Evolutionary conservation across 2,113 vertebrate species (phyloP), one percentile per base, ranked within the genome.

Genomic region (Clarias batrachus): DNA sequence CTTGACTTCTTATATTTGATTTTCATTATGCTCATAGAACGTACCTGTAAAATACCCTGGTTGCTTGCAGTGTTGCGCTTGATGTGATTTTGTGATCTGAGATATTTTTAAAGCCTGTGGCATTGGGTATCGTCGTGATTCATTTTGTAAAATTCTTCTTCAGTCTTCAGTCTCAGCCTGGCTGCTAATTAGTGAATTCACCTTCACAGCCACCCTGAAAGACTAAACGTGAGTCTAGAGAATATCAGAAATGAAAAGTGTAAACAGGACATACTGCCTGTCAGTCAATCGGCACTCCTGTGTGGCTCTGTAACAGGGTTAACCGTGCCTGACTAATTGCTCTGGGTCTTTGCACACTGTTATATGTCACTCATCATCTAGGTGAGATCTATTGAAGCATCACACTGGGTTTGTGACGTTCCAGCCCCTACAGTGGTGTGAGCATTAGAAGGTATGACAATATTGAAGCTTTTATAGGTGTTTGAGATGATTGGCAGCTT

Each of bases 161-260:
- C 41, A 37, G 52, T 78, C 52, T 78, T 56, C n/a, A 10, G 23
- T 80, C 56, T 33, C 27, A 80, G 27, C 27, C 77, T 33, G 59
- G 77, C 54, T 60, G 30, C 56, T 80, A 80, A 80, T 59, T 60
- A 80, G 56, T 80, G 30, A 80, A 80, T 80, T 37, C 77, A 60
- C 77, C 27, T 80, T 80, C 27, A 80, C 10, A 60, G 27, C 60
- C 56, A 21, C 56, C 33, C 12, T 33, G 19, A 33, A 60, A 59
- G 27, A 33, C 3, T 30, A 10, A 60, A 80, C 23, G 27, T 21
- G 56, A 80, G 77, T 30, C 77, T 79, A 27, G 77, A 79, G 54
- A 79, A 79, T 79, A 79, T 56, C 25, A 27, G 56, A 54, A 57
- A 4, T 19, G n/a, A 56, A 56, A 78, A 33, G 23, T 76, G 73